Evolutionary conservation across 2,113 vertebrate genomes (phyloP), one percentile per base, ranked within the genome.

Genomic region (Xenopus laevis): DNA sequence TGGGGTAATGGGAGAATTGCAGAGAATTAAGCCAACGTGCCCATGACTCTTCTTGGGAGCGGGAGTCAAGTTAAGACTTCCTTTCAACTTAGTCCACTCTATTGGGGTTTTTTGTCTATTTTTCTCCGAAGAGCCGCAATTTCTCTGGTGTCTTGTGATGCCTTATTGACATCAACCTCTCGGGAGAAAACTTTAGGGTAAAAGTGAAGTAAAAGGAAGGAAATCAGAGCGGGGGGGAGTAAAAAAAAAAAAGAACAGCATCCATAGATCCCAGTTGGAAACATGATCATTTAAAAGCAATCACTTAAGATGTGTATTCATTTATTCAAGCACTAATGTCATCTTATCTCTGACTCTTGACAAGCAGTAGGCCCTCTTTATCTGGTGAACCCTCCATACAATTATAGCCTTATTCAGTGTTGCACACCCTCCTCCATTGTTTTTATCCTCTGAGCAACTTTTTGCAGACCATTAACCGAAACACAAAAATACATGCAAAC

Each of bases 201-300:
- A 55, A 45, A 73, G 62, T 73, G 59, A 76, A 60, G 58, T 61
- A 52, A 67, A 18, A 57, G 65, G 27, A 70, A 63, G 74, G 74
- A 70, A 58, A 77, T 77, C 58, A 17, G 53, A 74, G 44, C 10
- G 17, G 52, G 40, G 30, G 8, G 33, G 33, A 9, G 33, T 2
- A 40, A 7, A 4, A 40, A 40, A 40, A 9, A 40, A 40, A 40
- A 40, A 66, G 23, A 47, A 66, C 17, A 30, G n/a, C 52, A 74
- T 63, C 20, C 72, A 21, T 13, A 53, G 74, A 70, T 79, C 71
- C 52, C 61, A 74, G 21, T 50, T 3, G 17, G 1, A 33, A 82
- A 76, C 72, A 21, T 3, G 17, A 79, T 74, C 78, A 78, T 63
- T 63, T 46, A 75, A 50, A 78, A 84, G 63, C 62, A 87, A 84